A percentile compares a stretch with the other conserved stretches of the same genome.
Evolutionary conservation across 35 echinoderm and acorn worm species (phyloP).

Genomic region (Apostichopus californicus): DNA sequence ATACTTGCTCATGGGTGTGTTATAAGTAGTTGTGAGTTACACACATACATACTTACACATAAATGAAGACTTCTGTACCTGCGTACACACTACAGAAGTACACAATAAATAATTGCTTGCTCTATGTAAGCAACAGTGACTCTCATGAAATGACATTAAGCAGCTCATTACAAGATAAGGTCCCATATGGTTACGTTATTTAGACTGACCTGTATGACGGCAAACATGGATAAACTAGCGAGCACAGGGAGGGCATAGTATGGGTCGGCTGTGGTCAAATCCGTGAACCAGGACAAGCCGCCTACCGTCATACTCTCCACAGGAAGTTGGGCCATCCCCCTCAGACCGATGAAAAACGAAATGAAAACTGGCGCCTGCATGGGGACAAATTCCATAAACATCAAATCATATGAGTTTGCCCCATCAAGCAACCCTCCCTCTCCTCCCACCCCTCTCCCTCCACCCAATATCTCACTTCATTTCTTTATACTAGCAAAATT

Average conservation of each 20-base stretch:
- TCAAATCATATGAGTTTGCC: too few relatives aligned
- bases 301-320: constrained; percentile 87
- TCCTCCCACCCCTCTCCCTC: too few relatives aligned
- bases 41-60: too few relatives aligned
- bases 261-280: constrained; percentile 87
- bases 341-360: constrained; percentile 94
- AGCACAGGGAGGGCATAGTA: constrained; percentile 83
- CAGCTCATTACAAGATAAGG: too few relatives aligned
- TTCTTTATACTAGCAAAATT: too few relatives aligned
- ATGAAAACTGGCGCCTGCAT: constrained; percentile 94
- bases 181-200: neutral
- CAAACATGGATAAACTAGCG: constrained; percentile 86
- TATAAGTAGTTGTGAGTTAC: too few relatives aligned
- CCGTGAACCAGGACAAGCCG: constrained; percentile 88
- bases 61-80: too few relatives aligned
- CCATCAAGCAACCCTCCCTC: too few relatives aligned
- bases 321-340: constrained; percentile 85
- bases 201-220: constrained; percentile 75
- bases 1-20: too few relatives aligned
- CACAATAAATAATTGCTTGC: neutral
- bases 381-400: neutral
- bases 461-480: neutral
- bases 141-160: neutral
- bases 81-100: too few relatives aligned
- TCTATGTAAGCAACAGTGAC: neutral